phyloP scores from a whole-genome alignment of 37 sponge, comb jelly and placozoan genomes.

The Ephydatia muelleri region DNA sequence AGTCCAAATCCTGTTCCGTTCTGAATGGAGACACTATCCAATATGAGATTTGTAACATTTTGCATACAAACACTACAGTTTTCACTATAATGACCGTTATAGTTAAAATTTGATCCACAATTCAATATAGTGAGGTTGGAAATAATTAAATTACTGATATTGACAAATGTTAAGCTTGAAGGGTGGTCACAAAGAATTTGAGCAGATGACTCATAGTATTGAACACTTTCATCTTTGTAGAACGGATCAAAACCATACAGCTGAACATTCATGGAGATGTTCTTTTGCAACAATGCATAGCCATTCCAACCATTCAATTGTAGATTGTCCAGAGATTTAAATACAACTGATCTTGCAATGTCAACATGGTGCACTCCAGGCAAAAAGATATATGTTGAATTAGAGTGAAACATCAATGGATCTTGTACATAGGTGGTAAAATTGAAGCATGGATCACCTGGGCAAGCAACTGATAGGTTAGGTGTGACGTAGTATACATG shows the following conservation, averaged over 20 bases:
- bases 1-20: constrained; percentile 17
- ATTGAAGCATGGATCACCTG: background rate
- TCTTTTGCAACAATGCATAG: background rate
- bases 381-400: background rate
- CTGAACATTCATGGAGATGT: background rate
- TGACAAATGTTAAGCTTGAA: background rate
- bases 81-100: background rate
- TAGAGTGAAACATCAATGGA: background rate
- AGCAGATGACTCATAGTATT: background rate
- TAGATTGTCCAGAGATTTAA: background rate
- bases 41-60: background rate
- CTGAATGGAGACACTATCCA: background rate
- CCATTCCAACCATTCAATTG: background rate
- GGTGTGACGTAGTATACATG: background rate
- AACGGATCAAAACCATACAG: background rate
- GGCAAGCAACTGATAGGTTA: background rate
- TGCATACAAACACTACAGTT: background rate
- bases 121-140: background rate
- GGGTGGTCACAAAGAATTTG: background rate
- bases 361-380: background rate
- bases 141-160: background rate
- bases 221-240: background rate
- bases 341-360: background rate
- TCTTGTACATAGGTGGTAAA: background rate
- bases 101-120: background rate